Evolutionary conservation across 2,888 invertebrate species (phyloP).

Genomic region (Thera britannica): DNA sequence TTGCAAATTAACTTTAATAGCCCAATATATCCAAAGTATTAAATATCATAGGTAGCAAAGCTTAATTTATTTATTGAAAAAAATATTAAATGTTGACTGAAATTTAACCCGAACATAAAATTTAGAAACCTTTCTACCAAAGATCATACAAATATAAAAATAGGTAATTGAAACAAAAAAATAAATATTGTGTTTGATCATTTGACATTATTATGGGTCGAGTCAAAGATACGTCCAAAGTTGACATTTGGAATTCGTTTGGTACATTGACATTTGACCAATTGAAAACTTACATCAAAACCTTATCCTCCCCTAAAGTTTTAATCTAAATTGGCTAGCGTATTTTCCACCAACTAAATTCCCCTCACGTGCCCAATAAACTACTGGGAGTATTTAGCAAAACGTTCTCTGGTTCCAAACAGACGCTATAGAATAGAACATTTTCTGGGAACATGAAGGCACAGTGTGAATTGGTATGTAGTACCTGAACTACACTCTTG

Average conservation of each 20-base stretch:
- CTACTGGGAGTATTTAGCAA: constrained; percentile 70
- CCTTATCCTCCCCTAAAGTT: constrained; percentile 9
- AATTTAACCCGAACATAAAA: too few relatives aligned
- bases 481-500: background rate
- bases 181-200: too few relatives aligned
- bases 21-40: too few relatives aligned
- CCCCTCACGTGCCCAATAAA: constrained; percentile 76
- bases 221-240: too few relatives aligned
- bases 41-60: too few relatives aligned
- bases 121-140: too few relatives aligned
- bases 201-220: too few relatives aligned
- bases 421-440: constrained; percentile 41
- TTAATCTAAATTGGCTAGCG: constrained; percentile 40
- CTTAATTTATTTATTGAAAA: too few relatives aligned
- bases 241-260: background rate
- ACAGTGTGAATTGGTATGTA: constrained; percentile 5
- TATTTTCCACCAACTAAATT: constrained; percentile 66
- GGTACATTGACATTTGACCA: background rate
- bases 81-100: too few relatives aligned
- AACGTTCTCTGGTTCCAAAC: constrained; percentile 67
- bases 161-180: too few relatives aligned
- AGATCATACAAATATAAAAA: too few relatives aligned
- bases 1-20: too few relatives aligned
- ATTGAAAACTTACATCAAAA: background rate
- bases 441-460: constrained; percentile 32